A percentile compares a stretch with the other conserved stretches of the same genome.
Conservation (phyloP, 2,888 invertebrate species). For the Rhagonycha fulva region DNA sequence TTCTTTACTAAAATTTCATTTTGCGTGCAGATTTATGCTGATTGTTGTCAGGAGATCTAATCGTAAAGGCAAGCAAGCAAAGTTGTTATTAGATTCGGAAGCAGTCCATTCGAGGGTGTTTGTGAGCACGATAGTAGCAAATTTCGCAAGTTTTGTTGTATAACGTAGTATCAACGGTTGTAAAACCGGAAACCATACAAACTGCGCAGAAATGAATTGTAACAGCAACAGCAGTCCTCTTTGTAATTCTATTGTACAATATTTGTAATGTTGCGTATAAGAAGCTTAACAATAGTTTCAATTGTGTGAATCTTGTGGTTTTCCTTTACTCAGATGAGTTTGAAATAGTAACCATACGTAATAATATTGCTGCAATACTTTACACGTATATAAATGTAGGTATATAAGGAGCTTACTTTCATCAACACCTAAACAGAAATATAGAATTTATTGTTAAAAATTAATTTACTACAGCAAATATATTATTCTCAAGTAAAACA, state of each 20-base stretch:
- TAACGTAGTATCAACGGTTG: conserved; percentile 23
- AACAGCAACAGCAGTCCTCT: conserved; percentile 23
- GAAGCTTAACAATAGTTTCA: conserved; percentile 46
- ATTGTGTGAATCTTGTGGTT: conserved; percentile 49
- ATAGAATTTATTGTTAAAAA: background rate
- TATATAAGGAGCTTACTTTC: background rate
- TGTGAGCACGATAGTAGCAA: conserved; percentile 9
- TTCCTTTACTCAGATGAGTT: conserved; percentile 32
- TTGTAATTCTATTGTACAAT: conserved; percentile 17
- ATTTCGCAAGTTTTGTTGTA: conserved; percentile 26
- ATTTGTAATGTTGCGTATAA: conserved; percentile 43
- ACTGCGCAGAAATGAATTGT: conserved; percentile 29
- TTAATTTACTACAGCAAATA: background rate
- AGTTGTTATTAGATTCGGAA: conserved; percentile 19
- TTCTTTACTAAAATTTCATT: background rate
- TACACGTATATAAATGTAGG: no score
- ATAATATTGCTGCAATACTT: background rate
- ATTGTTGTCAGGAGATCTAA: conserved; percentile 13
- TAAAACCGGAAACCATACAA: conserved; percentile 27
- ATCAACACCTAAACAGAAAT: background rate
- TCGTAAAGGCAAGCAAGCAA: conserved; percentile 11
- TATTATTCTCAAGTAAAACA: no score
- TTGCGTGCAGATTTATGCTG: conserved; percentile 9
- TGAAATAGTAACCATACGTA: conserved; percentile 29
- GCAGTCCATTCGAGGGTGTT: conserved; percentile 16